Evolutionary conservation across 2,888 invertebrate genomes (phyloP).

Genomic region (Tenthredo scrophulariae): DNA sequence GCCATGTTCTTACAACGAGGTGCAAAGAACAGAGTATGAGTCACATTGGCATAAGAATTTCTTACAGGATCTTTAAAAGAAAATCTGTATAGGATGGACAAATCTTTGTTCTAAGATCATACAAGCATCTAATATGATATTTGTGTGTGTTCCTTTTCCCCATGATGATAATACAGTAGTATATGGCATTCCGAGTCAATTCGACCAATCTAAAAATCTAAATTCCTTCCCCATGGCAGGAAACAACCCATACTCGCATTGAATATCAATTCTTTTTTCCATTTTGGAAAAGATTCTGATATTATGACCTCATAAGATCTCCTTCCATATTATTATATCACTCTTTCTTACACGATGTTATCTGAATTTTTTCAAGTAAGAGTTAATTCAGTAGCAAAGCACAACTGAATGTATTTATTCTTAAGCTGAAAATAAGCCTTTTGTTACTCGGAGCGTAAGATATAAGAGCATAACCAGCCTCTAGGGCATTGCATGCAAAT

Average conservation of each 20-base stretch:
- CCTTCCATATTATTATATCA: not conserved
- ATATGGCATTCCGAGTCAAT: not conserved
- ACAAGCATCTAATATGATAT: not conserved
- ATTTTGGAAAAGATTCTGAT: not conserved
- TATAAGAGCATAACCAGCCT: not conserved
- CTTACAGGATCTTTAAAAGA: not conserved
- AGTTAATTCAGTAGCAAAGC: not conserved
- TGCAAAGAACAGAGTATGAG: conserved; percentile 6
- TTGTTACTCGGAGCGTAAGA: not conserved
- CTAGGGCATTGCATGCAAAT: not conserved
- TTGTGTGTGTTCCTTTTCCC: not conserved
- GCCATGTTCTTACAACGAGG: not conserved
- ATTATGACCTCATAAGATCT: no score
- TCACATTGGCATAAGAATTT: not conserved
- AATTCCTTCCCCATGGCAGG: not conserved
- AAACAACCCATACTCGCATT: not conserved
- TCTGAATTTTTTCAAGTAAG: not conserved
- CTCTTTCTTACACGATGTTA: not conserved
- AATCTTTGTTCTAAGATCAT: not conserved
- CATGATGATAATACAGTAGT: not conserved
- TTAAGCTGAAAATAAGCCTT: not conserved
- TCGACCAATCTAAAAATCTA: not conserved
- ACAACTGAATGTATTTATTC: not conserved
- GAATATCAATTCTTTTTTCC: not conserved
- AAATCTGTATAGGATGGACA: not conserved